These are phyloP conservation scores for Antechinus stuartii DNA, from an alignment of 2,113 vertebrate genomes.

Conservation along the genomic window DNA sequence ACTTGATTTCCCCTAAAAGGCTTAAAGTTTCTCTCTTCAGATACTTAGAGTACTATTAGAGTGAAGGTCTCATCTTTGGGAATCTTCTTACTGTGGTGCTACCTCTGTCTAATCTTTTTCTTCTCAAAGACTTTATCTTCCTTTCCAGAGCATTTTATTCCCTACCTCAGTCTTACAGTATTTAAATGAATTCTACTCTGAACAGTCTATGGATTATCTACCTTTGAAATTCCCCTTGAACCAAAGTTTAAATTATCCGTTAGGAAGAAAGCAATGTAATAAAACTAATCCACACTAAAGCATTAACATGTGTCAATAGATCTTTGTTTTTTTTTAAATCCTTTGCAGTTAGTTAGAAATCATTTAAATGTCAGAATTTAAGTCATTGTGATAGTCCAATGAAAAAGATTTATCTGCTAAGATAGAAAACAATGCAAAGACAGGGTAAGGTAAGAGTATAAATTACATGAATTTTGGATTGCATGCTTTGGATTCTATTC, in stretches of 20 bases:
- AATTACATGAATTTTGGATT: not conserved
- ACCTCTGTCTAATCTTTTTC: not conserved
- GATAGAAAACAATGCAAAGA: not conserved
- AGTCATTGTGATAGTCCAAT: not conserved
- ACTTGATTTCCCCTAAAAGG: not conserved
- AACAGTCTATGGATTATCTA: not conserved
- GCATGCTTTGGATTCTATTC: not conserved
- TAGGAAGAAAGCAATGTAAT: not conserved
- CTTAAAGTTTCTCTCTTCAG: not conserved
- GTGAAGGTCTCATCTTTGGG: not conserved
- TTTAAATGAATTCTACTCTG: not conserved
- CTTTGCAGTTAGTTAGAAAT: not conserved
- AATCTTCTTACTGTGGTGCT: not conserved
- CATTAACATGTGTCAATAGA: not conserved
- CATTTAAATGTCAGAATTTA: not conserved
- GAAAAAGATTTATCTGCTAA: not conserved
- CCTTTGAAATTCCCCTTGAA: not conserved
- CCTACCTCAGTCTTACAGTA: not conserved
- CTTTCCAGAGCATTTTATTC: not conserved
- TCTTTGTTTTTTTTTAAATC: not conserved
- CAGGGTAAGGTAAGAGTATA: not conserved
- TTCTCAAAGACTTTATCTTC: not conserved
- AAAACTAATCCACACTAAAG: not conserved
- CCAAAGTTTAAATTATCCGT: not conserved
- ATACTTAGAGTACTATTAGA: not conserved